Evolutionary conservation across 2,888 invertebrate genomes (phyloP).

Genomic region (Tetramorium bicarinatum): DNA sequence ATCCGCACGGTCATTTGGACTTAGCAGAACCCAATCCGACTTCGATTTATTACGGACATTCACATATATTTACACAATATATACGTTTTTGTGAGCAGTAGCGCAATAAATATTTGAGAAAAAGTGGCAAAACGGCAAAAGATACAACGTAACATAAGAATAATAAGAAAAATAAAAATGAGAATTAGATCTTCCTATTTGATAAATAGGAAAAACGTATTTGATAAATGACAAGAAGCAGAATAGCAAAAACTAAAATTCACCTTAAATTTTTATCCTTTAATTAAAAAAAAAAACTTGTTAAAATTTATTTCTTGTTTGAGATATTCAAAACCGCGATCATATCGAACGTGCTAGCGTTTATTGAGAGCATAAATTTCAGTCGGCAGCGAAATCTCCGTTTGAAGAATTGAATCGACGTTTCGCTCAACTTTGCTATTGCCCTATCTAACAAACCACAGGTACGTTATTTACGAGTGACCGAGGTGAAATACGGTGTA

Average conservation of each 20-base stretch:
- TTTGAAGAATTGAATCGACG: conserved; percentile 18
- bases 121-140: background rate
- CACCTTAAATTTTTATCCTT: background rate
- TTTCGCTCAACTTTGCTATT: conserved; percentile 32
- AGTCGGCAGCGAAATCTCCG: conserved; percentile 10
- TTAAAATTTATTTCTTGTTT: conserved; percentile 32
- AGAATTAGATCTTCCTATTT: background rate
- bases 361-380: conserved; percentile 54
- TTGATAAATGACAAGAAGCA: background rate
- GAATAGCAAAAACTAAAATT: background rate
- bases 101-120: background rate
- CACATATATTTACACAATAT: background rate
- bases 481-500: background rate
- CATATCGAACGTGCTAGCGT: conserved; percentile 10
- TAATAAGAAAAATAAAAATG: background rate
- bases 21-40: background rate
- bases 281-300: background rate
- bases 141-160: background rate
- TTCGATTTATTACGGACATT: background rate
- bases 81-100: no score
- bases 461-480: conserved; percentile 29
- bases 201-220: no score
- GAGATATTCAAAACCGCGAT: conserved; percentile 25
- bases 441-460: conserved; percentile 34
- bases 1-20: background rate